Evolutionary conservation across 37 sponge, comb jelly and placozoan species (phyloP), one percentile per base, ranked within the genome.

Genomic region (Chondrilla cf. caribensis): DNA sequence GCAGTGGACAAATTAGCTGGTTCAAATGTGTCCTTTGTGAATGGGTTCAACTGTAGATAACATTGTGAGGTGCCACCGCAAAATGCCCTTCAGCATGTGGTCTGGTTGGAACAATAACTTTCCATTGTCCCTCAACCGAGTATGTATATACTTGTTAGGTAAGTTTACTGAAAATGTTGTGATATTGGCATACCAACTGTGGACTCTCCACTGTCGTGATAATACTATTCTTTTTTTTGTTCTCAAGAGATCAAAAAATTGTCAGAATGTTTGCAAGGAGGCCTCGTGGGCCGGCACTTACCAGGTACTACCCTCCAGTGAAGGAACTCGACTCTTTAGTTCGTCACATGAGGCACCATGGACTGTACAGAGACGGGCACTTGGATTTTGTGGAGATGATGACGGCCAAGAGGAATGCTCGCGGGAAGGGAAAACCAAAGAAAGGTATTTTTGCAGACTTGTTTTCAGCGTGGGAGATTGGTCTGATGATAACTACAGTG

Each of bases 291-390:
- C 64, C 58, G 32, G 70, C 79, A 2, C 73, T 91, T 0, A 77
- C 79, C 0, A 8, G 29, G 33, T 94, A 82, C 80, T 94, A 94
- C 60, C 95, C 95, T 3, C 96, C 96, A 22, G 81, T 86, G 14
- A 38, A 81, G 51, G 42, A 80, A 43, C 80, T 91, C 18, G 72
- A 89, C 44, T 66, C 82, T 0, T 65, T 95, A 22, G 67, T 93
- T 4, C 62, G 77, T 7, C 38, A 85, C 51, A 58, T 95, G 80
- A 38, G 93, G 40, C 42, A 31, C 29, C 58, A 87, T 21, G 96
- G 96, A 29, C 82, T 95, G 35, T 95, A 87, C 68, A 39, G 57
- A 38, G 96, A 95, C 77, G 93, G 86, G 38, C 96, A 92, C 59
- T 57, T 84, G 82, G 89, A 90, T 58, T 93, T 93, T 60, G 58